Base-by-base conservation (phyloP, 2,888 invertebrate species). In the Platycnemis pennipes region DNA sequence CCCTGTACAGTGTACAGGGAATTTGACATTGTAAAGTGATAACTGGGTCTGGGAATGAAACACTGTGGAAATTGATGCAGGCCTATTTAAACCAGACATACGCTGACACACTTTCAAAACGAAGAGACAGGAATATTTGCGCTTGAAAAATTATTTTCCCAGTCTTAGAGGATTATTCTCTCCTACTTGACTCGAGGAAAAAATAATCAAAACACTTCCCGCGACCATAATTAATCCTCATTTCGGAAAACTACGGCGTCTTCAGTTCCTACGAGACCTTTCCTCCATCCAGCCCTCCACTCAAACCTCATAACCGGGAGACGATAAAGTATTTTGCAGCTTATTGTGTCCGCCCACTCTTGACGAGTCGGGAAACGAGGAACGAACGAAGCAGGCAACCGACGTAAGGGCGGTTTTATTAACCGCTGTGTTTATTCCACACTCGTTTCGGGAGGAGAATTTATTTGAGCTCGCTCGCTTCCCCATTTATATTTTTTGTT, bases 251-350 rank as follows among this genome's bases (percentile, higher is more conserved):
- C 44, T 69, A 91, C 77, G 77, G 77, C 37, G 77, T 77, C 77
- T 77, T 77, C 77, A 31, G 44, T 91, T 63, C 91, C 56, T 44
- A 13, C 87, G 77, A 37, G 77, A 13, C 44, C 19, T 42, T 87
- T 44, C 26, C 46, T 44, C n/a, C 87, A 4, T 5, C 26, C 87
- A 0, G 5, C n/a, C 4, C n/a, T 31, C 11, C 63, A 26, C 22
- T 44, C 42, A 44, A 63, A 69, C 56, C 91, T 44, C 26, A 69
- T 91, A 91, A 91, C 91, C 56, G 63, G 37, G 45, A 44, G 44
- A 63, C 63, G 63, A 44, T 91, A 91, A 91, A 91, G 63, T 91
- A 91, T 91, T 77, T 69, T n/a, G 91, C 91, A 91, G 91, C 63
- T 63, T 63, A 91, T 91, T 91, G 91, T 91, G 69, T 37, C 56